Evolutionary conservation across 2,113 vertebrate species (phyloP), one percentile per base, ranked within the genome.

Genomic region (Charadrius vociferus): DNA sequence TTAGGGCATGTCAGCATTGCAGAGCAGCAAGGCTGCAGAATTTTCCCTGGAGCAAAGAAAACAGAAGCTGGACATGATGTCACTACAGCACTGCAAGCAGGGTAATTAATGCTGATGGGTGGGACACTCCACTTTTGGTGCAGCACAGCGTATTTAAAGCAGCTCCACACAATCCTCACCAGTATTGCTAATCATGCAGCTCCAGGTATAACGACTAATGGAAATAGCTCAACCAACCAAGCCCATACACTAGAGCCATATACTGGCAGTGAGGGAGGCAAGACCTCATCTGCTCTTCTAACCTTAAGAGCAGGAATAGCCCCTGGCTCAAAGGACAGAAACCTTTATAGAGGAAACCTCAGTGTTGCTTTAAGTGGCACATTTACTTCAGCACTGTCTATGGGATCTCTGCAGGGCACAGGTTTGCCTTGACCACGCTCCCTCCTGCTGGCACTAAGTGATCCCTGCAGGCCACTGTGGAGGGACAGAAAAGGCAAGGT

Each of bases 141-240:
- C 55, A 37, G 66, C 65, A 20, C 10, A 12, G 41, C 0, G 14
- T n/a, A n/a, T n/a, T n/a, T 30, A 75, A 17, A 39, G 67, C 67
- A 59, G 39, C 85, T 70, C 49, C 10, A 9, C 1, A 1, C 39
- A 16, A 36, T 12, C 37, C 74, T 88, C 83, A 9, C 26, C 8
- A 6, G 11, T 6, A 39, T 6, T 1, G 2, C 34, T 30, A 30
- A 2, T 3, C 2, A 0, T 1, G n/a, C 41, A 17, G 78, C 49
- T 84, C 49, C 50, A 37, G 72, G 1, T 14, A 16, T 1, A 27
- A 18, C 55, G 10, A 0, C 2, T 2, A 2, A 43, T 6, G 56
- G 66, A 12, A 65, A 70, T 5, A 36, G 13, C 83, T 49, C 6
- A 5, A 66, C 7, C 20, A 10, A 21, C 43, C 6, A 0, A 39